Evolutionary conservation across 2,797 vertebrate species (phyloP), one percentile per base, ranked within the genome.

Genomic region (Lagorchestes hirsutus): DNA sequence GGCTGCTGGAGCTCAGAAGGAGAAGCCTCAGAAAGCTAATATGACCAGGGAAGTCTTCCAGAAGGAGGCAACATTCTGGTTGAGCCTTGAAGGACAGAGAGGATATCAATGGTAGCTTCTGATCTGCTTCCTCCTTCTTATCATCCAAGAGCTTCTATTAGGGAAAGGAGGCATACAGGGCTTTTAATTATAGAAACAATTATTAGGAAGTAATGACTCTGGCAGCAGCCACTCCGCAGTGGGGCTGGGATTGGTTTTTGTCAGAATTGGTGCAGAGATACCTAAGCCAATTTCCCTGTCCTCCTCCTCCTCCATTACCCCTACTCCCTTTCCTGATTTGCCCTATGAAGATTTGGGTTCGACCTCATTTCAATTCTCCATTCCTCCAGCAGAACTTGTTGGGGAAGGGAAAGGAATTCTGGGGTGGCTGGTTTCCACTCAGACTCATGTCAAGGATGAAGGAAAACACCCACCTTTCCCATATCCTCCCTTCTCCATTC

Each of bases 141-240:
- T 22, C 74, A 87, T 87, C 74, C 24, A 46, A 87, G 18, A 87
- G 74, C 2, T 87, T 87, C 9, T 87, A 27, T 12, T 50, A 50
- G 40, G 24, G 74, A 22, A 28, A 40, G 62, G 24, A 92, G 67
- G 55, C 74, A 87, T 50, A 87, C 74, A 91, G 55, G 55, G 24
- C 1, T 59, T 82, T 94, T 91, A 82, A 95, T 91, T 90, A 57
- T 93, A 95, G 95, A 94, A 90, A 91, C 50, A 94, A 90, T 91
- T n/a, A 27, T n/a, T 12, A 56, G 56, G 46, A 12, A 31, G 1
- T 34, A 46, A n/a, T 52, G 67, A 54, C 5, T 52, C 54, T 92
- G 31, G 50, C 74, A 87, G 74, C 40, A 87, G 74, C 18, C 74
- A 82, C 40, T 50, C 74, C 0, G 74, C 40, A 87, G 74, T 87